Evolutionary conservation across 1,140 invertebrate genomes (phyloP), one percentile per base, ranked within the genome.

Genomic region (Scylla paramamosain): DNA sequence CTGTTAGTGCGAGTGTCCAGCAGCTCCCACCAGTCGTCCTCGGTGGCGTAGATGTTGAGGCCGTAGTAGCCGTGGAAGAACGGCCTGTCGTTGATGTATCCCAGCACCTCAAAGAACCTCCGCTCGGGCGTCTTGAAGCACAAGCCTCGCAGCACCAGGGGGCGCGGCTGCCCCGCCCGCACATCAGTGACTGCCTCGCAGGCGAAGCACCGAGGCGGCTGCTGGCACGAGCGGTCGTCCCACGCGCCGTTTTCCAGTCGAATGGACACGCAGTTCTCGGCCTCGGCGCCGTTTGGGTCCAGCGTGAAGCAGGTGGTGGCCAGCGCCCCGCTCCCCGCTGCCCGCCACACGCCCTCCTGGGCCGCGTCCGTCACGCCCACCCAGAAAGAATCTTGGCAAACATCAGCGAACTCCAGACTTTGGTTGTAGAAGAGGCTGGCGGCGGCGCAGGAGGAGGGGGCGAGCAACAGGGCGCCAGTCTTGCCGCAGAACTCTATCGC

Each of bases 31-130:
- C 31, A 31, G 16, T 87, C 87, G 48, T 87, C 29, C 7, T 39
- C n/a, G 29, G 25, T 45, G n/a, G 83, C 48, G 48, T 77, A 89
- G 48, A 94, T 87, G 25, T 89, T 77, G 48, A 94, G 48, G 93
- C 93, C 93, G 48, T 52, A 94, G 86, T 89, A 94, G 29, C 93
- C 93, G 48, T 89, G 84, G 48, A 94, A 89, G 83, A 59, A 94
- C 0, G 84, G 84, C 29, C 32, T 6, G 16, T 59, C 16, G 31
- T 94, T 94, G 28, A 25, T 87, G 48, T 94, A 94, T 3, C 93
- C 93, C 10, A 67, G 48, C 10, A 87, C 93, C 86, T 94, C 93
- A 29, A 94, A 88, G 14, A 94, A 45, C 31, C 39, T 52, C 28
- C 87, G 29, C 86, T 94, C 84, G 7, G 86, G 93, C 8, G 93